Percentiles rank a stretch among this genome's conserved stretches.
Conservation (phyloP, 2,797 vertebrate genomes). For the Dermochelys coriacea region DNA sequence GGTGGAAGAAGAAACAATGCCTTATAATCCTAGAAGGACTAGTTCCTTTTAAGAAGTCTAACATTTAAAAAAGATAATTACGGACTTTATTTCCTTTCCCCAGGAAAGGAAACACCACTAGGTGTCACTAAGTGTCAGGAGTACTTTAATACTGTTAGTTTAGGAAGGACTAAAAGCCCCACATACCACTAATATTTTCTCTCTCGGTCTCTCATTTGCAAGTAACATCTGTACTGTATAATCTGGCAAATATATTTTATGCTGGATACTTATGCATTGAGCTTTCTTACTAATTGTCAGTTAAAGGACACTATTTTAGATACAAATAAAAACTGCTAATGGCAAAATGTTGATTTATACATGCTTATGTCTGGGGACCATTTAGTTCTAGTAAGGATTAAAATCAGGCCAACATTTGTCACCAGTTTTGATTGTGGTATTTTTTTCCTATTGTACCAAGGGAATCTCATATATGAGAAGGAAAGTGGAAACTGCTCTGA, state of each 20-base stretch:
- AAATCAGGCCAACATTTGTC: rapidly evolving
- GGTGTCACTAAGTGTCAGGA: constrained; percentile 73
- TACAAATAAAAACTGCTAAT: neutral
- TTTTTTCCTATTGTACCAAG: neutral
- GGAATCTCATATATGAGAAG: rapidly evolving
- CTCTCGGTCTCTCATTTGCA: constrained; percentile 5
- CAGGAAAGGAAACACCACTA: constrained; percentile 46
- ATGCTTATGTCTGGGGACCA: neutral
- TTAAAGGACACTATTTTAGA: neutral
- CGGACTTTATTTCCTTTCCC: rapidly evolving
- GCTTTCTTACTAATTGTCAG: neutral
- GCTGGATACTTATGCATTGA: neutral
- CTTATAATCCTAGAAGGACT: rapidly evolving
- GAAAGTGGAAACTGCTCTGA: neutral
- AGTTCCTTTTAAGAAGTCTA: rapidly evolving
- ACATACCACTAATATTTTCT: neutral
- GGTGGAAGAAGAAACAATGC: neutral
- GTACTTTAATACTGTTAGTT: neutral
- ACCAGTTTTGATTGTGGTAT: neutral
- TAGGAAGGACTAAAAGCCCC: rapidly evolving
- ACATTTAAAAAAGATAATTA: rapidly evolving
- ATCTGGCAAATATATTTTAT: neutral
- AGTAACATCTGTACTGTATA: neutral
- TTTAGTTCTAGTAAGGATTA: neutral
- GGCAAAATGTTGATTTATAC: neutral